Conservation (phyloP, 2,113 vertebrate species). For the Corythornis vintsioides region DNA sequence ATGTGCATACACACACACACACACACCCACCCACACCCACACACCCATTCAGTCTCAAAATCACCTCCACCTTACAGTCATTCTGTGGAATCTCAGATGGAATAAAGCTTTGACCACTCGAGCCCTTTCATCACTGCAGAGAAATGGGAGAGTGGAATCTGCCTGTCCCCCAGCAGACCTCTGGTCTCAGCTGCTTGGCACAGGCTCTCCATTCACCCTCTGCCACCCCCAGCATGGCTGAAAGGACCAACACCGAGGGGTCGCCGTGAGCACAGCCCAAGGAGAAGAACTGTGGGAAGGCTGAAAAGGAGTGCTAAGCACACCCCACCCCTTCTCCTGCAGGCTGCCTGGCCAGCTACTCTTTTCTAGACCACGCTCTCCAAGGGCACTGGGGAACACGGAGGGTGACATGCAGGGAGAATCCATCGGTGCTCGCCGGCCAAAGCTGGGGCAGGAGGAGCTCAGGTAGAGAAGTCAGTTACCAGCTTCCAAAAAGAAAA, state of each 20-base stretch:
- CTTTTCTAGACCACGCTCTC: not conserved
- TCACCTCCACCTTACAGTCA: not conserved
- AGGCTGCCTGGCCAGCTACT: not conserved
- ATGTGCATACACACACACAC: not conserved
- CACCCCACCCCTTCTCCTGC: not conserved
- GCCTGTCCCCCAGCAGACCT: not conserved
- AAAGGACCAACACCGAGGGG: not conserved
- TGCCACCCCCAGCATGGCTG: not conserved
- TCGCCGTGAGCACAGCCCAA: not conserved
- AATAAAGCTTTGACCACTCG: not conserved
- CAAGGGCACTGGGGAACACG: not conserved
- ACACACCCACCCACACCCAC: not conserved
- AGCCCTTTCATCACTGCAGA: not conserved
- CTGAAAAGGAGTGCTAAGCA: not conserved
- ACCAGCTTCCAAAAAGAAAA: not conserved
- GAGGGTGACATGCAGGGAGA: rapidly evolving
- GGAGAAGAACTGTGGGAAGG: not conserved
- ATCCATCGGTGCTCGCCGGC: no score
- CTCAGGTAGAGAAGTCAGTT: not conserved
- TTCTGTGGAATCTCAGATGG: no score
- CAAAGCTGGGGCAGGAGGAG: not conserved
- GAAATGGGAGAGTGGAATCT: not conserved
- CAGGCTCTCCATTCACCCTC: not conserved
- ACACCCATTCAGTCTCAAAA: not conserved
- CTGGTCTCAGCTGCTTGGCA: not conserved